Conservation (phyloP, 1,140 invertebrate species). For the Phenacoccus solenopsis region DNA sequence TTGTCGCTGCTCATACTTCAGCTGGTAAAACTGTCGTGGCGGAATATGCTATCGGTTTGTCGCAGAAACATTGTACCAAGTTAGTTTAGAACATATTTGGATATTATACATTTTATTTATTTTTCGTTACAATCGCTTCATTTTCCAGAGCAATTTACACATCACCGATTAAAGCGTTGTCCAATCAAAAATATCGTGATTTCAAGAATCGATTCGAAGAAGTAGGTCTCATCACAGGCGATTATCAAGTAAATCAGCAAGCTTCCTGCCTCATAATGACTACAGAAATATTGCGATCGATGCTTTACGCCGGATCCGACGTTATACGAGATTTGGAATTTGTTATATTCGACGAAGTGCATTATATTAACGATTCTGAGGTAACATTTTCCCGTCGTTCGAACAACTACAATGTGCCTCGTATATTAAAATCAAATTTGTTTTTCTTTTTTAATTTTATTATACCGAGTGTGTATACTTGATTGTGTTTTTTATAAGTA, state of each 20-base stretch:
- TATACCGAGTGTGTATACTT: too few species aligned
- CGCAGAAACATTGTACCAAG: slow-evolving; percentile 82
- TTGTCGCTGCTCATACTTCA: slow-evolving; percentile 97
- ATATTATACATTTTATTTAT: background rate
- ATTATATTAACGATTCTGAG: slow-evolving; percentile 97
- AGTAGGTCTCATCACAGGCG: slow-evolving; percentile 90
- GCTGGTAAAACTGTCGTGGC: slow-evolving; percentile 99
- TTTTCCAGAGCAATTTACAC: slow-evolving; percentile 84
- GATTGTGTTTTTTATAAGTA: too few species aligned
- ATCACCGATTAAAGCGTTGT: slow-evolving; percentile 97
- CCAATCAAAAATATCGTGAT: slow-evolving; percentile 98
- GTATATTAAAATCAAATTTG: too few species aligned
- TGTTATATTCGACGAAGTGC: slow-evolving; percentile 99
- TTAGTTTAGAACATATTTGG: slow-evolving; percentile 2
- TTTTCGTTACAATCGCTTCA: slow-evolving; percentile 24
- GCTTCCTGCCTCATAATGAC: slow-evolving; percentile 98
- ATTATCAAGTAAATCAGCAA: slow-evolving; percentile 87
- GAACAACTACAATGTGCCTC: too few species aligned
- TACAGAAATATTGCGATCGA: slow-evolving; percentile 86
- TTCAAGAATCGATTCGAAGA: slow-evolving; percentile 86
- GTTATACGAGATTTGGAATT: slow-evolving; percentile 92
- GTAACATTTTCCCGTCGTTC: too few species aligned
- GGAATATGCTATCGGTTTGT: slow-evolving; percentile 94
- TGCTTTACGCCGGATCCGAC: slow-evolving; percentile 46
- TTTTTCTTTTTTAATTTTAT: too few species aligned